A percentile compares a stretch with the other conserved stretches of the same genome.
Conservation (phyloP, 1,140 invertebrate genomes). For the Littorina saxatilis region DNA sequence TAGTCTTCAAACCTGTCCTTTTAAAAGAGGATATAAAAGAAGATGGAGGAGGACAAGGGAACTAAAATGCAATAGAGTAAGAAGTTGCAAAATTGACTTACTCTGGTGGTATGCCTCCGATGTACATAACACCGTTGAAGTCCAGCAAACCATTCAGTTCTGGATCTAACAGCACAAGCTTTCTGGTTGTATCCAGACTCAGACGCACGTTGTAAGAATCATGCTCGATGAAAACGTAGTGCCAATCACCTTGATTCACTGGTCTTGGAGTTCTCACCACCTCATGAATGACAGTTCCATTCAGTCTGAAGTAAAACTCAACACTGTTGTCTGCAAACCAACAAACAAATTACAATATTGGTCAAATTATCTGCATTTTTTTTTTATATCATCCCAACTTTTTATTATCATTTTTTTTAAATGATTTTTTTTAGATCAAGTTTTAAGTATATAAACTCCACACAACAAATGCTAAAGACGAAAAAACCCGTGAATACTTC, state of each 20-base stretch:
- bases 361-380: not conserved
- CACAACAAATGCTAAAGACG: too few species aligned
- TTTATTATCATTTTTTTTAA: too few species aligned
- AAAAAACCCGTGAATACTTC: too few species aligned
- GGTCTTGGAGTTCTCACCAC: conserved; percentile 87
- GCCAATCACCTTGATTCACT: conserved; percentile 94
- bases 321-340: conserved; percentile 83
- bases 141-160: conserved; percentile 29
- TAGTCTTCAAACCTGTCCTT: too few species aligned
- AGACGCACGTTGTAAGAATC: conserved; percentile 96
- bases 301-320: conserved; percentile 93
- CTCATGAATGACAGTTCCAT: conserved; percentile 84
- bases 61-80: not conserved
- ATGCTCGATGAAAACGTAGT: conserved; percentile 85
- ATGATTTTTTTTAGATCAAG: too few species aligned
- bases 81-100: too few species aligned
- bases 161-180: conserved; percentile 26
- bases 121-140: conserved; percentile 56
- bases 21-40: too few species aligned
- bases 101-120: conserved; percentile 84
- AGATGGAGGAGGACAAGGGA: not conserved
- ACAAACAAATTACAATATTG: not conserved
- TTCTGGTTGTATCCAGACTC: conserved; percentile 81
- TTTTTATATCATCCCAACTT: not conserved
- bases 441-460: too few species aligned